These are phyloP conservation scores for Pseudorectes ferrugineus DNA, from an alignment of 2,113 vertebrate genomes.

Conservation along the genomic window DNA sequence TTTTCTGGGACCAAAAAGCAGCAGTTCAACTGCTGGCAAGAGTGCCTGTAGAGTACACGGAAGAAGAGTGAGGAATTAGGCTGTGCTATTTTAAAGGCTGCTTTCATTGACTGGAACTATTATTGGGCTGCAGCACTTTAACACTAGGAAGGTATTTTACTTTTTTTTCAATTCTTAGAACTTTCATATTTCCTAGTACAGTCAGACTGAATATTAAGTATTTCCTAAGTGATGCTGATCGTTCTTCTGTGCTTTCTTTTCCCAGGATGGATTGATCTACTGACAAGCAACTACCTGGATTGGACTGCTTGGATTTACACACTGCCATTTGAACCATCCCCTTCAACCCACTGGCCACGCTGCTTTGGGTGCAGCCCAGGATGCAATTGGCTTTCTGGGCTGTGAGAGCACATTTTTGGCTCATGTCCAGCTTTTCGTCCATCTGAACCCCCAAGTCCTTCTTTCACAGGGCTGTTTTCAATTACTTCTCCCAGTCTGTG, in stretches of 20 bases:
- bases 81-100: constrained; percentile 15
- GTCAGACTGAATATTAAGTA: neutral
- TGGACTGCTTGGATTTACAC: neutral
- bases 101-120: neutral
- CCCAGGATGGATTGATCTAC: neutral
- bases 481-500: neutral
- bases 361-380: neutral
- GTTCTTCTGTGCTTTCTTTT: neutral
- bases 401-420: neutral
- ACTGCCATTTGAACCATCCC: neutral
- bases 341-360: neutral
- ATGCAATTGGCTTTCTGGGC: neutral
- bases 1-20: neutral
- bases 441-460: neutral
- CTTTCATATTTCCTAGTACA: neutral
- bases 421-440: neutral
- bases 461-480: neutral
- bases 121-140: neutral
- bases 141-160: neutral
- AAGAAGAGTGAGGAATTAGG: neutral
- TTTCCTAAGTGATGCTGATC: neutral
- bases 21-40: neutral
- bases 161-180: neutral
- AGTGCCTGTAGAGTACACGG: neutral
- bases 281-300: neutral